These are phyloP conservation scores for Prochilodus magdalenae DNA, from an alignment of 2,113 vertebrate species.

Conservation along the genomic window DNA sequence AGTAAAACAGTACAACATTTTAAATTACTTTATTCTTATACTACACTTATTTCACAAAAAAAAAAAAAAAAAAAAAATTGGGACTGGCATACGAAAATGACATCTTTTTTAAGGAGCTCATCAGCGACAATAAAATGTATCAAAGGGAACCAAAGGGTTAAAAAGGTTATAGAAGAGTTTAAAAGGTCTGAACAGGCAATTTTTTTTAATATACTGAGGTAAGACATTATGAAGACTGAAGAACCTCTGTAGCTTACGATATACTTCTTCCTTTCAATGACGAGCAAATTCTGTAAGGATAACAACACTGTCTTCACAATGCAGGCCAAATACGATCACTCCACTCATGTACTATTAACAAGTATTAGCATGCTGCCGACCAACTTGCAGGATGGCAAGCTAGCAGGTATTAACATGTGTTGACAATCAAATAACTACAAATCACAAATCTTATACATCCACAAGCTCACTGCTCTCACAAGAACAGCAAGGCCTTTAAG, in stretches of 20 bases:
- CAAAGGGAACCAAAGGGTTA: conserved; percentile 25
- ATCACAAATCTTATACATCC: conserved; percentile 16
- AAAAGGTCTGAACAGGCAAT: conserved; percentile 15
- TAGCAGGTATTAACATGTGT: conserved; percentile 48
- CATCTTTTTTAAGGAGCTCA: conserved; percentile 12
- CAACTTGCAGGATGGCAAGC: conserved; percentile 71
- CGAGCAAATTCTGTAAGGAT: neutral
- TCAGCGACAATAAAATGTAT: conserved; percentile 25
- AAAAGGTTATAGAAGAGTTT: conserved; percentile 26
- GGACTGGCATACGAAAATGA: conserved; percentile 13
- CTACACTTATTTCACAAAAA: conserved; percentile 32
- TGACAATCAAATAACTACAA: neutral
- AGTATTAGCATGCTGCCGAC: conserved; percentile 41
- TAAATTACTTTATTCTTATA: conserved; percentile 36
- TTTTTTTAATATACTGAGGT: neutral
- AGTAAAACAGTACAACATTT: neutral
- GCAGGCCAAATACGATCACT: neutral
- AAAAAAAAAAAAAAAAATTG: neutral
- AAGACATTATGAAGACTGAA: neutral
- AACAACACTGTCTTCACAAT: conserved; percentile 11
- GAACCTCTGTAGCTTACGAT: neutral
- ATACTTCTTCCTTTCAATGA: neutral
- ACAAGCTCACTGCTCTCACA: conserved; percentile 38
- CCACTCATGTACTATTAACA: conserved; percentile 4
- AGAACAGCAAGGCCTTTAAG: conserved; percentile 12